These are phyloP conservation scores for Aporrectodea caliginosa DNA, from an alignment of 1,140 invertebrate genomes.

Conservation along the genomic window DNA sequence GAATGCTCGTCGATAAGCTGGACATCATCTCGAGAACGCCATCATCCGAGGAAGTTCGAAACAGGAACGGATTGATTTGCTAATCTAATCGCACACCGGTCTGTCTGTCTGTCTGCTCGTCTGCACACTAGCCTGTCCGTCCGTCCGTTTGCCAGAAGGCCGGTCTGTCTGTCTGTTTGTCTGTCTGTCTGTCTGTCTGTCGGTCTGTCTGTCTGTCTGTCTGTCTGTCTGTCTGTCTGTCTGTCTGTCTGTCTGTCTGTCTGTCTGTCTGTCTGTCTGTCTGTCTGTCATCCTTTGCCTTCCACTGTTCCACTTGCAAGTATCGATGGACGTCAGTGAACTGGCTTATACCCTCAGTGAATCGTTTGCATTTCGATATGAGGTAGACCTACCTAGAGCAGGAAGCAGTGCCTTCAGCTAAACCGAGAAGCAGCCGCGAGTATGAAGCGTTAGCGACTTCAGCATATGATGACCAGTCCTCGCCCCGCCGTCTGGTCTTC, in stretches of 20 bases:
- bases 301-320: too few species aligned
- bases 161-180: neutral
- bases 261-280: slow-evolving; percentile 35
- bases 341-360: too few species aligned
- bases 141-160: neutral
- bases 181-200: slow-evolving; percentile 33
- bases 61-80: neutral
- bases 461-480: too few species aligned
- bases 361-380: too few species aligned
- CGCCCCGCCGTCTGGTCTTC: too few species aligned
- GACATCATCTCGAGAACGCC: neutral
- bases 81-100: neutral
- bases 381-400: too few species aligned
- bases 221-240: slow-evolving; percentile 33
- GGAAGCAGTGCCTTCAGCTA: too few species aligned
- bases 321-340: too few species aligned
- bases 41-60: neutral
- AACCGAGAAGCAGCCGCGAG: too few species aligned
- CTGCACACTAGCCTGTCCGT: neutral
- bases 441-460: too few species aligned
- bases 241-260: slow-evolving; percentile 34
- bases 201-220: slow-evolving; percentile 24
- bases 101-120: neutral
- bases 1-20: neutral
- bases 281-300: slow-evolving; percentile 32